Evolutionary conservation across 1,140 invertebrate genomes (phyloP).

Genomic region (Drosophila nigrodunni): DNA sequence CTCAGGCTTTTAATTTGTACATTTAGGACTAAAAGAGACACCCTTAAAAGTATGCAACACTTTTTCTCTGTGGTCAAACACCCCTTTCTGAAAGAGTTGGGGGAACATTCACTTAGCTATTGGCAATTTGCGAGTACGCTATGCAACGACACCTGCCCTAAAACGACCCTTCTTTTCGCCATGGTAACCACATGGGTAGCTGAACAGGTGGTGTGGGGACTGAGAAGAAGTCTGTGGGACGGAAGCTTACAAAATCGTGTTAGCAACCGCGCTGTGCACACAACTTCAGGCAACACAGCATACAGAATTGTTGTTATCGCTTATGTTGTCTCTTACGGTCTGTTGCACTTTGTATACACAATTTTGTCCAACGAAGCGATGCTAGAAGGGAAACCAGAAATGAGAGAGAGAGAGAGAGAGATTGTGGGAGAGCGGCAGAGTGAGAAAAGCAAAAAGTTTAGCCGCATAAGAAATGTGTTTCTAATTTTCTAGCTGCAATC

Average conservation of each 20-base stretch:
- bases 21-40: background rate
- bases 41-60: constrained; percentile 33
- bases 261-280: constrained; percentile 72
- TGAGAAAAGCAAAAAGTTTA: background rate
- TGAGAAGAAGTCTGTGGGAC: background rate
- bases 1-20: background rate
- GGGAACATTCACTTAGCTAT: constrained; percentile 61
- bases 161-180: constrained; percentile 24
- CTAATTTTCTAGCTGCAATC: constrained; percentile 52
- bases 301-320: constrained; percentile 72
- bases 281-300: constrained; percentile 49
- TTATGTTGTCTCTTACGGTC: constrained; percentile 84
- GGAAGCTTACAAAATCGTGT: constrained; percentile 61
- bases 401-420: background rate
- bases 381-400: background rate
- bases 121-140: constrained; percentile 61
- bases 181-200: constrained; percentile 36
- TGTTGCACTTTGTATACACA: constrained; percentile 71
- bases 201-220: background rate
- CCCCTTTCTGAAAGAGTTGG: background rate
- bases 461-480: constrained; percentile 35
- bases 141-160: constrained; percentile 67
- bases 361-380: constrained; percentile 32
- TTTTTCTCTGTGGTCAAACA: constrained; percentile 2
- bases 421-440: background rate